Evolutionary conservation across 2,113 vertebrate genomes (phyloP).

Genomic region (Daboia siamensis): DNA sequence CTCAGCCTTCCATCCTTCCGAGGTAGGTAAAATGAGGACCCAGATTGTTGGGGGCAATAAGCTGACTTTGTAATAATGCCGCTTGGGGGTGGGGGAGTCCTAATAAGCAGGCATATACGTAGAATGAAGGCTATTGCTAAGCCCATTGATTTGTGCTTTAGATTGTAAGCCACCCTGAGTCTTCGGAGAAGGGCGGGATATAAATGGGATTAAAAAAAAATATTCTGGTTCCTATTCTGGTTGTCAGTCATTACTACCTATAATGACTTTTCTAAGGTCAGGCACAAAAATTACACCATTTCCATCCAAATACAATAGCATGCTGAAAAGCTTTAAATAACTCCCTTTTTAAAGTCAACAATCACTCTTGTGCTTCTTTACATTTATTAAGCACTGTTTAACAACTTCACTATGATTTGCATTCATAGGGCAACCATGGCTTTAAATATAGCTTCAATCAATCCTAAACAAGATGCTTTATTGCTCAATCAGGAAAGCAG

Average conservation of each 20-base stretch:
- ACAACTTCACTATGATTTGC: background rate
- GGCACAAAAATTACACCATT: background rate
- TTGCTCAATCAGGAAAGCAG: slow-evolving; percentile 21
- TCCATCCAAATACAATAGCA: background rate
- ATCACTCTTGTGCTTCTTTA: background rate
- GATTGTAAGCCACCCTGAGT: no score
- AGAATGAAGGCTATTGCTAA: no score
- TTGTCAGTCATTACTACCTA: background rate
- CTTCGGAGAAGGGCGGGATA: no score
- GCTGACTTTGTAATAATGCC: no score
- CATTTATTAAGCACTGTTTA: background rate
- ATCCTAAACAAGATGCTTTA: slow-evolving; percentile 43
- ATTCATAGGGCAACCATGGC: background rate
- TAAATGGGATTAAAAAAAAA: no score
- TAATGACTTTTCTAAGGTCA: background rate
- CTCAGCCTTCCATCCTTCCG: no score
- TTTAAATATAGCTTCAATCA: slow-evolving; percentile 15
- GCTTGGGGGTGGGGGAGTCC: no score
- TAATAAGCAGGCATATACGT: no score
- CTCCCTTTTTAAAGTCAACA: background rate
- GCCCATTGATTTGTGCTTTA: no score
- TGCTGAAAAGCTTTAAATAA: background rate
- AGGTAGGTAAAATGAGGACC: no score
- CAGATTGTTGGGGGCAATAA: no score
- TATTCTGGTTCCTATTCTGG: background rate